Conservation (phyloP, 2,113 vertebrate genomes). For the Sminthopsis crassicaudata region DNA sequence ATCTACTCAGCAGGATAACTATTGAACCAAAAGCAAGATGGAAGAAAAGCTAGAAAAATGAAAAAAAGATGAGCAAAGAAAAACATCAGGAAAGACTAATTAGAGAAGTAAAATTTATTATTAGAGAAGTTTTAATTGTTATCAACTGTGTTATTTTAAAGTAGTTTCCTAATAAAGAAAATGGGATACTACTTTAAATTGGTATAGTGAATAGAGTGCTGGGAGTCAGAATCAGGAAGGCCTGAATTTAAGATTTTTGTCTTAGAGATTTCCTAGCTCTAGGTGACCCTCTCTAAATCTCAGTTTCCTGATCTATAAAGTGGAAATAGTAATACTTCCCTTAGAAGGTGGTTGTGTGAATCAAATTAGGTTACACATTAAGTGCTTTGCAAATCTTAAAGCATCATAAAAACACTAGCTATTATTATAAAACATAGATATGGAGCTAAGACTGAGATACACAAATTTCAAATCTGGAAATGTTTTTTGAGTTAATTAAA, state of each 20-base stretch:
- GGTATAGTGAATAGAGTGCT: background rate
- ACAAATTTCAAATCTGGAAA: background rate
- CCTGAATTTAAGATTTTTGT: background rate
- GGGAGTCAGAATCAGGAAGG: background rate
- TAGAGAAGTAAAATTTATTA: background rate
- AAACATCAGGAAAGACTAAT: background rate
- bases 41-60: conserved; percentile 1
- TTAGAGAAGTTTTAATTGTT: background rate
- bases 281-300: background rate
- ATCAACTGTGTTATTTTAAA: background rate
- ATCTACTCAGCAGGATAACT: background rate
- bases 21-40: conserved; percentile 13
- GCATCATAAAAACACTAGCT: background rate
- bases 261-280: background rate
- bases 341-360: background rate
- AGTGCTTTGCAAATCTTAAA: background rate
- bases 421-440: background rate
- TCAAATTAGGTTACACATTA: background rate
- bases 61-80: conserved; percentile 29
- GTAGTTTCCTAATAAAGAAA: no score
- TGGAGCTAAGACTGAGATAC: background rate
- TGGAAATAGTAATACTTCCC: background rate
- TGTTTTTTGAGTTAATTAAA: background rate
- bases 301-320: background rate
- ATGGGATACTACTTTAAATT: no score